Evolutionary conservation across 2,888 invertebrate species (phyloP), one percentile per base, ranked within the genome.

Genomic region (Drosophila meridiana): DNA sequence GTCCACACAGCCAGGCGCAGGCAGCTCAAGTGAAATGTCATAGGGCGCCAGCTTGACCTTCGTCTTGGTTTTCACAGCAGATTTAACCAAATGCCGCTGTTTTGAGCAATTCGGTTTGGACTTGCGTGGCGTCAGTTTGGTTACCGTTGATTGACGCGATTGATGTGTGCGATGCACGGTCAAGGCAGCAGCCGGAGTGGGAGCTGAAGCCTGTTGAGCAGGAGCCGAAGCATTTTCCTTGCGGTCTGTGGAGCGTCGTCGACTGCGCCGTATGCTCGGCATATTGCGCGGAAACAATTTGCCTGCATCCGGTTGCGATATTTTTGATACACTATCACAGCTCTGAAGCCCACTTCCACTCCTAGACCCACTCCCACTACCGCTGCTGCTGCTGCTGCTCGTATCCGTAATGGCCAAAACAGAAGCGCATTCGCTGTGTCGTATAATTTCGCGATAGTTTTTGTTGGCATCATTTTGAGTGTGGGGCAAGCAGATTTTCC

Each of bases 401-500:
- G 64, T 76, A 20, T 69, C 57, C 34, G 75, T 83, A 26, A 40
- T 72, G 73, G 87, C 89, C 76, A 79, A 58, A 0, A 79, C 78
- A 20, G 80, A 82, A 42, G 75, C 63, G 61, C 80, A 76, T 64
- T 84, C 80, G 68, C 73, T 82, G 77, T 73, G 69, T 61, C 80
- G 58, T 11, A 83, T 62, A 38, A 91, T 93, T 87, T 96, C 96
- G 76, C 96, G 94, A 93, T 96, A 96, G 93, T 96, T 96, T 87
- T 96, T 96, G 85, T 96, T 95, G 85, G 96, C 96, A 92, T 96
- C 96, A 34, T 96, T 69, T 87, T 87, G 89, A 42, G 58, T 2
- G 45, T 97, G 95, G 94, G 96, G 95, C 96, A 96, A 96, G 90
- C 97, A 96, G 60, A 96, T 96, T 92, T 96, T 96, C 97, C 97